Evolutionary conservation across 1,140 invertebrate genomes (phyloP).

Genomic region (Drusus annulatus): DNA sequence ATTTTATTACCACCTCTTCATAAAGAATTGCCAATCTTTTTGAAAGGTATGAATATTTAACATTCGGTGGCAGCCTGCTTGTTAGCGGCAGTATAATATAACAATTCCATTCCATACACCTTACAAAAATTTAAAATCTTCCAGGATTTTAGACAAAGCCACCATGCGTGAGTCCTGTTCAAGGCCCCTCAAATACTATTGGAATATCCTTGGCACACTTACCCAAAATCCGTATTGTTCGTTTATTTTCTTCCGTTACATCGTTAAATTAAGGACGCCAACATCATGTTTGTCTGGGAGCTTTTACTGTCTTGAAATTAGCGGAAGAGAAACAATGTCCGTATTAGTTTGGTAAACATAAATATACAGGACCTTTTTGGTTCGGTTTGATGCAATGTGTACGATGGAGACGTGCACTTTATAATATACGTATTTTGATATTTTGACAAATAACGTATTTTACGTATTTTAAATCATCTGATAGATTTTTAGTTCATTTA

Average conservation of each 20-base stretch:
- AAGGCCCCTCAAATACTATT: neutral
- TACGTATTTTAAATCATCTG: too few relatives aligned
- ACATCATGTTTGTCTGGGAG: neutral
- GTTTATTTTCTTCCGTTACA: slow-evolving; percentile 28
- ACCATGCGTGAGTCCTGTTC: neutral
- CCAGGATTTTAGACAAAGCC: neutral
- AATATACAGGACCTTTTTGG: too few relatives aligned
- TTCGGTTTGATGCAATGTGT: too few relatives aligned
- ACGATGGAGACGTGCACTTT: too few relatives aligned
- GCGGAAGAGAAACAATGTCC: too few relatives aligned
- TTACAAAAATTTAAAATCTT: neutral
- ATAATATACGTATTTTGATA: too few relatives aligned
- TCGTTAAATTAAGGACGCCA: neutral
- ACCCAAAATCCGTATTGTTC: neutral
- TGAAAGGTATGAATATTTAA: neutral
- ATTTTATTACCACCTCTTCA: too few relatives aligned
- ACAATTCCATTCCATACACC: neutral
- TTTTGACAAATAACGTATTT: too few relatives aligned
- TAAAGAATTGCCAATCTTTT: too few relatives aligned
- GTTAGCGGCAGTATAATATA: neutral
- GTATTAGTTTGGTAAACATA: too few relatives aligned
- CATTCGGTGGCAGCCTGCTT: neutral
- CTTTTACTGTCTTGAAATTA: too few relatives aligned
- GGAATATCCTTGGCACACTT: slow-evolving; percentile 25
- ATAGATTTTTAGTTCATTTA: too few relatives aligned